A percentile compares a stretch with the other conserved stretches of the same genome.
These are phyloP conservation scores for Alethe diademata DNA, from an alignment of 2,113 vertebrate genomes.

Conservation along the genomic window DNA sequence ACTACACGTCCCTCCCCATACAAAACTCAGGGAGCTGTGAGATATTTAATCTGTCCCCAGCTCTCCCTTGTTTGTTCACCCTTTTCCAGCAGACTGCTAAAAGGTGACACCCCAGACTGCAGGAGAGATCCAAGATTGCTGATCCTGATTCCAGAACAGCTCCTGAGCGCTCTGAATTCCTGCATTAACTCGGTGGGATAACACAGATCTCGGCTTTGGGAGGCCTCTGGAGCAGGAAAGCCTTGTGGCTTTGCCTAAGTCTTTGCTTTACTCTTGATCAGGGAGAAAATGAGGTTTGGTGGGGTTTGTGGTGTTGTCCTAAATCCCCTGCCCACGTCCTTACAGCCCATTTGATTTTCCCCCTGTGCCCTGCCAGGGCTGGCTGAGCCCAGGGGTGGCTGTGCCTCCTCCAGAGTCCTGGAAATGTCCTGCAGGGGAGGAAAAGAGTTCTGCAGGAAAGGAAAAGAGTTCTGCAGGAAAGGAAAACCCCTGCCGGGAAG, in stretches of 20 bases:
- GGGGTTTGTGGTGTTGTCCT: not conserved
- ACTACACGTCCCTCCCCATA: not conserved
- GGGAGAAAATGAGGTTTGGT: rapidly evolving
- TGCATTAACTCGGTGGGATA: not conserved
- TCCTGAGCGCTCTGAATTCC: not conserved
- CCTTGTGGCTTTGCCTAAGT: rapidly evolving
- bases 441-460: no score
- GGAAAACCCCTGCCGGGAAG: no score
- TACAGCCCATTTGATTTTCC: rapidly evolving
- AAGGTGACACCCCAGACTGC: not conserved
- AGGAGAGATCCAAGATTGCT: not conserved
- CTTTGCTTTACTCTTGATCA: not conserved
- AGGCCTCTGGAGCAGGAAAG: not conserved
- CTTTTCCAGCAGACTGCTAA: not conserved
- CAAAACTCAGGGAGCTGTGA: not conserved
- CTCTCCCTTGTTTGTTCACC: not conserved
- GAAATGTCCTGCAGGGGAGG: not conserved
- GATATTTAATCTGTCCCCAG: not conserved
- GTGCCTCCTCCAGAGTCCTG: not conserved
- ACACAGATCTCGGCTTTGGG: rapidly evolving
- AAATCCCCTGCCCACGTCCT: not conserved
- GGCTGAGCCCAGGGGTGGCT: not conserved
- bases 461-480: not conserved
- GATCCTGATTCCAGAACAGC: not conserved
- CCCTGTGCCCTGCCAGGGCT: not conserved